Evolutionary conservation across 2,113 vertebrate genomes (phyloP).

Genomic region (Epinephelus lanceolatus): DNA sequence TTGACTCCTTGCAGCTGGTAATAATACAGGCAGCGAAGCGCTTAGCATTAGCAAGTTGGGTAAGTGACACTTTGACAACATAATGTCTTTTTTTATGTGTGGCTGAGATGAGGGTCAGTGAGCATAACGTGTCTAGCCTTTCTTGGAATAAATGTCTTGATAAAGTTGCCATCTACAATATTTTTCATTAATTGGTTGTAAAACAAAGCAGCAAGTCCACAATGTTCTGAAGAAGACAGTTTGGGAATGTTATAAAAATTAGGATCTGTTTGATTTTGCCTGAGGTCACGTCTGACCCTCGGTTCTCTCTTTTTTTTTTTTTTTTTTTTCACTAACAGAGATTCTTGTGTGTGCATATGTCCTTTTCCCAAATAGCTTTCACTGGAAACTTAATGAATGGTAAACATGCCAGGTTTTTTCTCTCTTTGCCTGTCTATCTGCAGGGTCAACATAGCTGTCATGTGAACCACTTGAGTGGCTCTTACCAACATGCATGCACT

Average conservation of each 20-base stretch:
- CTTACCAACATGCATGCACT: constrained; percentile 42
- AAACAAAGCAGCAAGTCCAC: constrained; percentile 20
- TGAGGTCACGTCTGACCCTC: constrained; percentile 1
- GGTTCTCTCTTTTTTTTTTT: neutral
- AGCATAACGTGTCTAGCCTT: constrained; percentile 44
- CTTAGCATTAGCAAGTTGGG: constrained; percentile 58
- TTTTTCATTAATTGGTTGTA: constrained; percentile 6
- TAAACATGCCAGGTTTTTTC: constrained; percentile 60
- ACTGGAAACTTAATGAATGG: constrained; percentile 66
- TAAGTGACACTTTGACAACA: constrained; percentile 76
- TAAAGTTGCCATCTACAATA: constrained; percentile 13
- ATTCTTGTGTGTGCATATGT: constrained; percentile 13
- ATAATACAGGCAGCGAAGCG: constrained; percentile 67
- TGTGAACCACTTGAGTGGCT: constrained; percentile 68
- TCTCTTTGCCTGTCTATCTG: constrained; percentile 52
- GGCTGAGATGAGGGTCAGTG: constrained; percentile 69
- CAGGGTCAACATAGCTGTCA: constrained; percentile 65
- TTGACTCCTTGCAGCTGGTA: constrained; percentile 67
- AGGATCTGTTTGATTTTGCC: constrained; percentile 33
- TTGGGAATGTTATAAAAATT: constrained; percentile 28
- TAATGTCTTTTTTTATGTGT: constrained; percentile 63
- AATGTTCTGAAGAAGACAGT: constrained; percentile 23
- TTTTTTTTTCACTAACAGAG: neutral
- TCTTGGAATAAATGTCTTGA: constrained; percentile 32
- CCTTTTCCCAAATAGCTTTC: constrained; percentile 49